Evolutionary conservation across 1,140 invertebrate species (phyloP).

Genomic region (Hylaeus anthracinus): DNA sequence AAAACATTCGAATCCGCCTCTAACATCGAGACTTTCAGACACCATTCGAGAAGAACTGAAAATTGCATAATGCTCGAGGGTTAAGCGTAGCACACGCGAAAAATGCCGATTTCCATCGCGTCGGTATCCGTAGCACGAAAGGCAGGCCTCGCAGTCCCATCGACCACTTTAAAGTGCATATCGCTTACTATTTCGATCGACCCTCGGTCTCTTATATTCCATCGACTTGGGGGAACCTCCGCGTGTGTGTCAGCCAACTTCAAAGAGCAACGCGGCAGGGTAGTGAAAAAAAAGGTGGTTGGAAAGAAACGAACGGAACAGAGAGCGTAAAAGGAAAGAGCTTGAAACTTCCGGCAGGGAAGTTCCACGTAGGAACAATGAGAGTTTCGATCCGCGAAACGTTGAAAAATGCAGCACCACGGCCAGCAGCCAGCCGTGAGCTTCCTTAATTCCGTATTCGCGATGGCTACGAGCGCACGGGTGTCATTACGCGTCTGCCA

Average conservation of each 20-base stretch:
- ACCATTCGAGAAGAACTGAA: too few relatives aligned
- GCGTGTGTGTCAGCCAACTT: slow-evolving; percentile 36
- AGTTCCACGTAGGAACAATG: slow-evolving; percentile 52
- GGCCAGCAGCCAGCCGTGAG: slow-evolving; percentile 1
- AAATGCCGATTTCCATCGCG: too few relatives aligned
- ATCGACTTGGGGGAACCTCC: slow-evolving; percentile 30
- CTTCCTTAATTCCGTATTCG: slow-evolving; percentile 59
- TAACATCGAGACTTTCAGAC: too few relatives aligned
- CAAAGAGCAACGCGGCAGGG: neutral
- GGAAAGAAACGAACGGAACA: too few relatives aligned
- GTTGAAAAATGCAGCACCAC: slow-evolving; percentile 56
- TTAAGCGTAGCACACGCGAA: too few relatives aligned
- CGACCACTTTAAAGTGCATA: neutral
- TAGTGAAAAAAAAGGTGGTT: neutral
- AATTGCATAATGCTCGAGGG: too few relatives aligned
- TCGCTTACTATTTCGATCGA: neutral
- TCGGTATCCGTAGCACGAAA: neutral
- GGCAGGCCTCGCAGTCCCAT: too few relatives aligned
- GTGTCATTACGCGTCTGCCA: slow-evolving; percentile 64
- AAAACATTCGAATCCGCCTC: too few relatives aligned
- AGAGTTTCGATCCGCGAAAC: slow-evolving; percentile 56
- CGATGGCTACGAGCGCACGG: slow-evolving; percentile 36
- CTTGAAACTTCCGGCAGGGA: slow-evolving; percentile 34
- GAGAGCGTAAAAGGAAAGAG: slow-evolving; percentile 9
- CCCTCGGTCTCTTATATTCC: slow-evolving; percentile 4